These are phyloP conservation scores for Sphaerophoria rueppellii DNA, from an alignment of 2,888 invertebrate species.

Conservation along the genomic window DNA sequence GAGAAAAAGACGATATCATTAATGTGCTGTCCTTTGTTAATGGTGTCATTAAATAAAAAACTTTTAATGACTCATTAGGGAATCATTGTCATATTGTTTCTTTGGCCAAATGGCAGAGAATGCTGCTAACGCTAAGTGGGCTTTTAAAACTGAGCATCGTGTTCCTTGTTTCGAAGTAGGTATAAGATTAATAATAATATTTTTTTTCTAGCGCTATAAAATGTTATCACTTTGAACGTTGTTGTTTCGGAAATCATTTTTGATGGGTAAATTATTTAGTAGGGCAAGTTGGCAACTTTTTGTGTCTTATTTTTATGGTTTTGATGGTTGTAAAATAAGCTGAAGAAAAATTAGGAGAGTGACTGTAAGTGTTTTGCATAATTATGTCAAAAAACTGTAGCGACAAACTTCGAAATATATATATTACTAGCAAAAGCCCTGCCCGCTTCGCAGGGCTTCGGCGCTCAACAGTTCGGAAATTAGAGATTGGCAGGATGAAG, in stretches of 20 bases:
- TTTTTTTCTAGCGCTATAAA: slow-evolving; percentile 13
- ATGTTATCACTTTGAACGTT: slow-evolving; percentile 15
- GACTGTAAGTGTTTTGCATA: not conserved
- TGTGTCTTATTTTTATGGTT: not conserved
- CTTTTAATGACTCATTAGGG: slow-evolving; percentile 62
- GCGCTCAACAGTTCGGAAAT: no score
- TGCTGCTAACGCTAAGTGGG: slow-evolving; percentile 25
- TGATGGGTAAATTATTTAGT: slow-evolving; percentile 19
- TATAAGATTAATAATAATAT: not conserved
- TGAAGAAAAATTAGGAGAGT: not conserved
- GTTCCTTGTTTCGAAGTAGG: not conserved
- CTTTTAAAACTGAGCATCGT: slow-evolving; percentile 2
- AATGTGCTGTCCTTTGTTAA: slow-evolving; percentile 58
- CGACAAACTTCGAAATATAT: not conserved
- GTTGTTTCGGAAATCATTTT: slow-evolving; percentile 10
- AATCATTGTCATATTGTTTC: slow-evolving; percentile 52
- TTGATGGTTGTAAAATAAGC: not conserved
- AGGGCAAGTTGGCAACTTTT: not conserved
- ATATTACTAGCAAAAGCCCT: not conserved
- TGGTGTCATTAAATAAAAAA: slow-evolving; percentile 58
- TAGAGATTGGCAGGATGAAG: no score
- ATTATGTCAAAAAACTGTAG: not conserved
- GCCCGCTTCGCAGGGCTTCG: no score
- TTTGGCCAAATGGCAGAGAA: slow-evolving; percentile 28
- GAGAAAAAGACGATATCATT: slow-evolving; percentile 56